Base-by-base conservation (phyloP, 2,888 invertebrate genomes). In the Drosophila parthenogenetica region DNA sequence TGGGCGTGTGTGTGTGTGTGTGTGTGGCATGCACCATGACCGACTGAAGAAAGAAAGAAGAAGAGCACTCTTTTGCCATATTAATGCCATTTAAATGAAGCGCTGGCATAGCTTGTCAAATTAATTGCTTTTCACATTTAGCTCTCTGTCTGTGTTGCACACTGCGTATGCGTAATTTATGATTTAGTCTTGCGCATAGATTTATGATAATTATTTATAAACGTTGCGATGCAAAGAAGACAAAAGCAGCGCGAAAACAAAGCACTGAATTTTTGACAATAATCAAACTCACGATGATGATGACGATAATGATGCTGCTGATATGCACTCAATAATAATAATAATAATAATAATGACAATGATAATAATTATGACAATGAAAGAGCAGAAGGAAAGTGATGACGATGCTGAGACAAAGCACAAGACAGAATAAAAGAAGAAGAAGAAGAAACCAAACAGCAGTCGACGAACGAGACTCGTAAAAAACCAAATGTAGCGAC, bases 81-180 rank as follows among this genome's bases (percentile, higher is more conserved):
- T 81, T 81, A 69, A 81, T 81, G 67, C 48, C 65, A 69, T 66
- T 84, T 75, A 81, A 81, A 84, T 81, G 78, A 81, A 72, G 84
- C 79, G 85, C 69, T 84, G 78, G 78, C 81, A 69, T 66, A 57
- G 66, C 70, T 68, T 81, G 85, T 81, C 85, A 81, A 75, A 71
- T 81, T 63, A 81, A 81, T 81, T 67, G 75, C 50, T 65, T 74
- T 64, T 57, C 62, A 50, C 5, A 32, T 32, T 32, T 11, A 5
- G 22, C 22, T 8, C 32, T 32, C 11, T 32, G 1, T 81, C 57
- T 62, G 40, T 22, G 59, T 43, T 53, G 37, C 50, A 59, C 53
- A 32, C 17, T 59, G 62, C 69, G 69, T 73, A 65, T 72, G 45
- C 54, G 62, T 54, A 61, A 66, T 66, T 61, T 58, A 46, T 61